A percentile compares a stretch with the other conserved stretches of the same genome.
These are phyloP conservation scores for Thereva unica DNA, from an alignment of 2,888 invertebrate species.

Conservation along the genomic window DNA sequence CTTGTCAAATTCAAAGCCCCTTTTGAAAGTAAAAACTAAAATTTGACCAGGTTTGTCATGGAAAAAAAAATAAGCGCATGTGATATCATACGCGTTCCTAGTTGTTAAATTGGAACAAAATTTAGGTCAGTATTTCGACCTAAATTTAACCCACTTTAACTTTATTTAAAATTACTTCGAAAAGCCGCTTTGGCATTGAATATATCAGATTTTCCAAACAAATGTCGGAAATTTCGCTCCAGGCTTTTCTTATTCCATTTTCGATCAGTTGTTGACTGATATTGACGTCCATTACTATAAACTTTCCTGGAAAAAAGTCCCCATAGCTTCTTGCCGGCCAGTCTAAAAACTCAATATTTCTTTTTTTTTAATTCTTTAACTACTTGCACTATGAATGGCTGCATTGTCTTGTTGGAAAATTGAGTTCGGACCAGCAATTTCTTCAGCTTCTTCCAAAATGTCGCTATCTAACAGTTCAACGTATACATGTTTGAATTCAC, in stretches of 20 bases:
- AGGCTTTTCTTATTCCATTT: slow-evolving; percentile 2
- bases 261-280: slow-evolving; percentile 5
- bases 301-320: slow-evolving; percentile 1
- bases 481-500: too few species aligned
- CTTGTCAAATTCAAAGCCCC: neutral
- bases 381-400: too few species aligned
- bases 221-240: slow-evolving; percentile 1
- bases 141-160: too few species aligned
- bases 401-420: too few species aligned
- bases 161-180: too few species aligned
- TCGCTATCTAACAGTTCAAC: too few species aligned
- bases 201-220: neutral
- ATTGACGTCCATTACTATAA: neutral
- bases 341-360: too few species aligned
- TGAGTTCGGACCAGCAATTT: too few species aligned
- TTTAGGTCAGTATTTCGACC: neutral
- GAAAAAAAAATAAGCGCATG: slow-evolving; percentile 5
- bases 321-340: too few species aligned
- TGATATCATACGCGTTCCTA: neutral
- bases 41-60: neutral
- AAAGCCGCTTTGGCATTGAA: slow-evolving; percentile 3
- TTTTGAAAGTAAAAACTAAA: slow-evolving; percentile 6
- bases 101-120: neutral
- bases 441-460: too few species aligned
- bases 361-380: too few species aligned